Percentiles rank a stretch among this genome's conserved stretches.
These are phyloP conservation scores for Cenopis cana DNA, from an alignment of 2,888 invertebrate genomes.

Conservation along the genomic window DNA sequence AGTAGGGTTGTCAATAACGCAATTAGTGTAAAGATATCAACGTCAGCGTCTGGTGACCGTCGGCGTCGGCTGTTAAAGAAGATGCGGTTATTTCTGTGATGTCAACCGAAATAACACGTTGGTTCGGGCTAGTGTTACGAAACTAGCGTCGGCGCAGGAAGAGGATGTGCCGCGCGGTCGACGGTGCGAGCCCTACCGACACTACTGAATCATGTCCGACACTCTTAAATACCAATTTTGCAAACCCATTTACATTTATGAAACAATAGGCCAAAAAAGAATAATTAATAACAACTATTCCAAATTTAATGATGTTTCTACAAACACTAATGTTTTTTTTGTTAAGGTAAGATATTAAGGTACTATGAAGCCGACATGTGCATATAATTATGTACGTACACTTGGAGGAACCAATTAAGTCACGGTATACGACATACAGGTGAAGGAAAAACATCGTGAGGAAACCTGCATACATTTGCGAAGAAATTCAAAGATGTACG, in stretches of 20 bases:
- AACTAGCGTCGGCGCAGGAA: constrained; percentile 73
- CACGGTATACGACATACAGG: background rate
- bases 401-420: background rate
- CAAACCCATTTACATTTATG: too few species aligned
- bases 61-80: constrained; percentile 69
- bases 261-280: too few species aligned
- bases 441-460: too few species aligned
- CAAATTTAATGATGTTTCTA: background rate
- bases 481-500: too few species aligned
- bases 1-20: constrained; percentile 79
- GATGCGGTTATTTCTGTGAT: constrained; percentile 81
- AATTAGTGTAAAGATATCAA: constrained; percentile 83
- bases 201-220: constrained; percentile 1
- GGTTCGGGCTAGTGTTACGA: constrained; percentile 76
- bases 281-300: background rate
- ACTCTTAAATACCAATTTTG: too few species aligned
- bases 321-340: background rate
- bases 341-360: background rate
- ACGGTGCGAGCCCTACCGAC: constrained; percentile 32
- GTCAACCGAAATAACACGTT: constrained; percentile 81
- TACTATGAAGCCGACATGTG: background rate
- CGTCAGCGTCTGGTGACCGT: constrained; percentile 75
- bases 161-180: constrained; percentile 70
- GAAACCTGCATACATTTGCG: too few species aligned
- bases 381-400: background rate